These are phyloP conservation scores for Odontocerum albicorne DNA, from an alignment of 2,888 invertebrate genomes.

Conservation along the genomic window DNA sequence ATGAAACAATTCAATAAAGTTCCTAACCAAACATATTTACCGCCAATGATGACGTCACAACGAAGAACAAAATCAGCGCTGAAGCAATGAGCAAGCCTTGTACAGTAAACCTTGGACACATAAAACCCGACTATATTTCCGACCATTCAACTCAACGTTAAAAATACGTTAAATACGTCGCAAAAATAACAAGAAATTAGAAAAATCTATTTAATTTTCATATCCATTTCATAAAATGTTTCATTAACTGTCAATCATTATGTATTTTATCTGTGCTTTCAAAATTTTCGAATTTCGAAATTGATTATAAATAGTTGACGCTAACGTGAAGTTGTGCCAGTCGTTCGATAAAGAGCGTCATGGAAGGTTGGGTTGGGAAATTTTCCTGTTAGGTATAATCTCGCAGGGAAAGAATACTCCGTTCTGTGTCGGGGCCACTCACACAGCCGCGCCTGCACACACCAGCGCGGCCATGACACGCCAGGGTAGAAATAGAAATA, in stretches of 20 bases:
- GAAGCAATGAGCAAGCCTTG: constrained; percentile 8
- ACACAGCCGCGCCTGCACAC: constrained; percentile 1
- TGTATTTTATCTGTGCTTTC: no score
- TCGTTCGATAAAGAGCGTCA: constrained; percentile 40
- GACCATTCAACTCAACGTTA: constrained; percentile 16
- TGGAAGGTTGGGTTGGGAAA: constrained; percentile 46
- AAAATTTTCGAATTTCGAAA: no score
- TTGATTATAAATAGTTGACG: no score
- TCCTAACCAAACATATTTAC: no score
- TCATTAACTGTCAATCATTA: no score
- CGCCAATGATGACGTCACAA: not conserved
- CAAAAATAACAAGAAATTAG: not conserved
- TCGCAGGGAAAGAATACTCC: constrained; percentile 31
- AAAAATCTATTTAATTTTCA: not conserved
- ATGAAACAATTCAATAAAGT: not conserved
- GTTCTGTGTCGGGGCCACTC: constrained; percentile 22
- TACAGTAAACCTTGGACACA: constrained; percentile 7
- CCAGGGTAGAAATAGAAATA: not conserved
- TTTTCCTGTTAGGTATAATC: constrained; percentile 41
- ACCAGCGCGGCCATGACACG: not conserved
- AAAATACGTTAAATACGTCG: constrained; percentile 22
- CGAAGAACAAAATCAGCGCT: not conserved
- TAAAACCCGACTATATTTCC: constrained; percentile 31
- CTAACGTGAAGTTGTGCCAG: constrained; percentile 22
- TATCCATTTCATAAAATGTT: not conserved